Conservation (phyloP, 2,797 vertebrate species). For the Poliocrania exsul region DNA sequence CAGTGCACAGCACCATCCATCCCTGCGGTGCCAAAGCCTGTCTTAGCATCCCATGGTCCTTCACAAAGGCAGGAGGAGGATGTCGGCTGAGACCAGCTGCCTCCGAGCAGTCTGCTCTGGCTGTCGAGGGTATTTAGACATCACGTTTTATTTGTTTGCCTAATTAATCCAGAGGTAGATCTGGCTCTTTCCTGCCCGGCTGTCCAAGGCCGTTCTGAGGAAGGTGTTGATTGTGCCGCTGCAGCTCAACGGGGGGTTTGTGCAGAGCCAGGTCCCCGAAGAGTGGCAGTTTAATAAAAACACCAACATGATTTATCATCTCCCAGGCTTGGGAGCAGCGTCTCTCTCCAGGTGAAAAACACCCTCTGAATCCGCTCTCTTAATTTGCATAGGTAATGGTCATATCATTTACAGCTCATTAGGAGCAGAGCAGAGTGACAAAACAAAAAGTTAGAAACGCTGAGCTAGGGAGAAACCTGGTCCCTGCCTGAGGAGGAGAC, state of each 20-base stretch:
- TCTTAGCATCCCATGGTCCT: not conserved
- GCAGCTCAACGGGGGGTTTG: not conserved
- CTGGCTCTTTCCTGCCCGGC: not conserved
- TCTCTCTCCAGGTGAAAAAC: constrained; percentile 5
- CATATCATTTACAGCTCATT: constrained; percentile 69
- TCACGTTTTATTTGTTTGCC: not conserved
- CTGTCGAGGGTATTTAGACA: not conserved
- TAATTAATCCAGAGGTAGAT: not conserved
- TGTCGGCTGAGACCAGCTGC: fast-evolving
- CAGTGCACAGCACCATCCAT: not conserved
- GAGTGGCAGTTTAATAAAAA: constrained; percentile 34
- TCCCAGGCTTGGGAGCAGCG: not conserved
- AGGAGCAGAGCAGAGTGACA: constrained; percentile 28
- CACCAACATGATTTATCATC: constrained; percentile 56
- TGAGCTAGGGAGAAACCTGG: not conserved
- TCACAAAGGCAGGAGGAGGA: not conserved
- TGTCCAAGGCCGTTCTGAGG: not conserved
- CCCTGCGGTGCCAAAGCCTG: fast-evolving
- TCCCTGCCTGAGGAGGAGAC: not conserved
- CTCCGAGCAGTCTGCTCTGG: not conserved
- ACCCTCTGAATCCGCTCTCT: not conserved
- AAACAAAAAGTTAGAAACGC: not conserved
- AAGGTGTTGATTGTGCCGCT: not conserved
- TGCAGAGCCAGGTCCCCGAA: not conserved
- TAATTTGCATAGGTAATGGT: constrained; percentile 72